phyloP scores from a whole-genome alignment of 2,888 invertebrate species.

The Hyles lineata region DNA sequence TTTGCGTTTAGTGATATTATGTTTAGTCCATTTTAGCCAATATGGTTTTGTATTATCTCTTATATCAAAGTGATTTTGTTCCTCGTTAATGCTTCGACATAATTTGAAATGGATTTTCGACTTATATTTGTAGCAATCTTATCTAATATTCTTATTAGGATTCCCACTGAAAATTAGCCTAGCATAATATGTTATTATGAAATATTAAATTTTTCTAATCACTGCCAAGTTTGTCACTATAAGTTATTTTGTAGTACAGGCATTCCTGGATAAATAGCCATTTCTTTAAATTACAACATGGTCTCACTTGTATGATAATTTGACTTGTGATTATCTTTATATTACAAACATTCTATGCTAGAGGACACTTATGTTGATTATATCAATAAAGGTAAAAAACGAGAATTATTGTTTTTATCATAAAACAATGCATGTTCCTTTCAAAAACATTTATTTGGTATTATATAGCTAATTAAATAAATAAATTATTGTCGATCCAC shows the following conservation, averaged over 20 bases:
- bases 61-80: slow-evolving; percentile 74
- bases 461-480: slow-evolving; percentile 42
- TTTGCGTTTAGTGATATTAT: slow-evolving; percentile 77
- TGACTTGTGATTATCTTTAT: slow-evolving; percentile 78
- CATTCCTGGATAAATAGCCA: slow-evolving; percentile 73
- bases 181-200: slow-evolving; percentile 45
- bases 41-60: slow-evolving; percentile 63
- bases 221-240: slow-evolving; percentile 74
- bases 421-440: slow-evolving; percentile 37
- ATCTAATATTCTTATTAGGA: slow-evolving; percentile 29
- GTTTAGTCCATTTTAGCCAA: slow-evolving; percentile 69
- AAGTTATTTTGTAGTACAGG: slow-evolving; percentile 57
- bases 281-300: slow-evolving; percentile 73
- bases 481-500: slow-evolving; percentile 65
- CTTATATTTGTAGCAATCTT: slow-evolving; percentile 32
- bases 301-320: slow-evolving; percentile 82
- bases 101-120: slow-evolving; percentile 66
- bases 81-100: slow-evolving; percentile 66
- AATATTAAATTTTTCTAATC: slow-evolving; percentile 55
- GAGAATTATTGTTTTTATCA: slow-evolving; percentile 52
- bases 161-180: slow-evolving; percentile 24
- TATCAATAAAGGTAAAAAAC: slow-evolving; percentile 76
- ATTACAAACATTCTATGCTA: slow-evolving; percentile 77
- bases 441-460: slow-evolving; percentile 42
- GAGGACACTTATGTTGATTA: slow-evolving; percentile 78